Conservation (phyloP, 2,113 vertebrate species). For the Dascyllus trimaculatus region DNA sequence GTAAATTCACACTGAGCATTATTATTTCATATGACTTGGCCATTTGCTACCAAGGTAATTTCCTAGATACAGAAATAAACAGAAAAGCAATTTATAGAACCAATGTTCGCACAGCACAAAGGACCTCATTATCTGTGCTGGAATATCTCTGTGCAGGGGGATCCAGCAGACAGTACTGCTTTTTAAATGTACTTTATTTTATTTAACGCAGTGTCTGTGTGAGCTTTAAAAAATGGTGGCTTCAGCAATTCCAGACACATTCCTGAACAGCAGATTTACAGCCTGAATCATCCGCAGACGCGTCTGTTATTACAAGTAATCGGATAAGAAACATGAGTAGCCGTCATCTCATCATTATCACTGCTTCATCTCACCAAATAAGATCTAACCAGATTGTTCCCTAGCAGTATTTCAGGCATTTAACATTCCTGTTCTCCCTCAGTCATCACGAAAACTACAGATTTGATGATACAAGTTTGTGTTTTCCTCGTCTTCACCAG, state of each 20-base stretch:
- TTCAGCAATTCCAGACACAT: not conserved
- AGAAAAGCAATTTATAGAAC: no score
- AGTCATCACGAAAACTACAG: not conserved
- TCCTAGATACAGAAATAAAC: not conserved
- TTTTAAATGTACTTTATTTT: not conserved
- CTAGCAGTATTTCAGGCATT: not conserved
- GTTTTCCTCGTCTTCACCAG: not conserved
- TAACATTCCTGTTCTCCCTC: not conserved
- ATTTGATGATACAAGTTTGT: constrained; percentile 1
- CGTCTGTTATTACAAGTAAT: not conserved
- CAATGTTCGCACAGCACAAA: no score
- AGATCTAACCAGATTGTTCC: not conserved
- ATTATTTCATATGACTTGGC: no score
- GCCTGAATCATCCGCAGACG: not conserved
- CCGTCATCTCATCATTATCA: not conserved
- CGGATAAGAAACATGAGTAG: not conserved
- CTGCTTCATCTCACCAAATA: not conserved
- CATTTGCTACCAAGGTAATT: no score
- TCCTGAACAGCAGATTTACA: not conserved
- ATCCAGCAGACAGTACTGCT: no score
- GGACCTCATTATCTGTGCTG: no score
- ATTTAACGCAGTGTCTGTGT: not conserved
- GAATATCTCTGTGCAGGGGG: no score
- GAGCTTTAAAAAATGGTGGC: not conserved
- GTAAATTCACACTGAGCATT: no score